A percentile compares a stretch with the other conserved stretches of the same genome.
Evolutionary conservation across 1,140 invertebrate genomes (phyloP).

Genomic region (Steinernema khuongi): DNA sequence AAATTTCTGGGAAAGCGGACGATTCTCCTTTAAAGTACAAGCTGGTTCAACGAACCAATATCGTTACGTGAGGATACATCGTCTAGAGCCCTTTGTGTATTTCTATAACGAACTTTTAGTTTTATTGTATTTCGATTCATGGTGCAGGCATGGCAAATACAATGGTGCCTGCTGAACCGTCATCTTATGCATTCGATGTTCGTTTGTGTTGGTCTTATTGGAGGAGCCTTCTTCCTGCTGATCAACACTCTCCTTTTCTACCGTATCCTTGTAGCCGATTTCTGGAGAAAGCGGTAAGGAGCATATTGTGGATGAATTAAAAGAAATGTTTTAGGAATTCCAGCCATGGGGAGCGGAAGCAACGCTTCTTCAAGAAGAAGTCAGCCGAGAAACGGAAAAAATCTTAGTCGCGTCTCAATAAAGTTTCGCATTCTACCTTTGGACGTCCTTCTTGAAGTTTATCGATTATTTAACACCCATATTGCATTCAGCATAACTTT

Average conservation of each 20-base stretch:
- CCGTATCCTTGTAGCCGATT: constrained; percentile 14
- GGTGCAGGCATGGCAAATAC: constrained; percentile 28
- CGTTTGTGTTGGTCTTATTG: constrained; percentile 24
- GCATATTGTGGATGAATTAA: no score
- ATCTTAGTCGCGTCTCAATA: no score
- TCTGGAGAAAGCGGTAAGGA: no score
- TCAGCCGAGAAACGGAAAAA: no score
- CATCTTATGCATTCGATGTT: constrained; percentile 30
- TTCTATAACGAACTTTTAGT: not conserved
- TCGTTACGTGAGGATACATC: constrained; percentile 22
- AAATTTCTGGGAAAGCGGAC: not conserved
- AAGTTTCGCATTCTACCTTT: no score
- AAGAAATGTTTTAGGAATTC: no score
- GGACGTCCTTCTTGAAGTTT: no score
- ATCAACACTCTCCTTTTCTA: constrained; percentile 30
- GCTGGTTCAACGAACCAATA: constrained; percentile 20
- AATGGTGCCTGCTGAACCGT: constrained; percentile 31
- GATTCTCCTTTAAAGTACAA: not conserved
- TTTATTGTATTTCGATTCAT: constrained; percentile 33
- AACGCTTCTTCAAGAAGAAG: no score
- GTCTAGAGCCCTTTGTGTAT: constrained; percentile 19
- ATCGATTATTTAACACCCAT: no score
- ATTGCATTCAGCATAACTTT: no score
- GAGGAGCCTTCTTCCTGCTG: constrained; percentile 26
- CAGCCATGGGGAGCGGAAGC: no score